These are phyloP conservation scores for Sylvilagus floridanus DNA, from an alignment of 2,797 vertebrate genomes.

Conservation along the genomic window DNA sequence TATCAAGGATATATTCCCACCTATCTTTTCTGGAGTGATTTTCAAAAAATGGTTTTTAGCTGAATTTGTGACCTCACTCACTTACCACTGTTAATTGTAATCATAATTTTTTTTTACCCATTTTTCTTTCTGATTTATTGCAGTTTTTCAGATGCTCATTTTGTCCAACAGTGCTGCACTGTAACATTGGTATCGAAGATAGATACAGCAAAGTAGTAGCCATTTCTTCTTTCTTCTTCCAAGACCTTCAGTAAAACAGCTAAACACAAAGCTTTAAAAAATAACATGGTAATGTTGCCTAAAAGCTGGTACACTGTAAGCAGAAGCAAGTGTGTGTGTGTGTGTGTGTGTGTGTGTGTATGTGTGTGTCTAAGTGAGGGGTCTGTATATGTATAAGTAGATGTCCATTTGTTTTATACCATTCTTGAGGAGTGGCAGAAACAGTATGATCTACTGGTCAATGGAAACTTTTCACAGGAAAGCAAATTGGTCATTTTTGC, in stretches of 20 bases:
- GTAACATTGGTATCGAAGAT: neutral
- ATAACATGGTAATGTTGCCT: neutral
- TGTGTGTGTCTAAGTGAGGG: too few relatives aligned
- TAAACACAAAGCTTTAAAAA: constrained; percentile 15
- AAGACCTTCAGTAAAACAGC: neutral
- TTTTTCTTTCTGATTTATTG: neutral
- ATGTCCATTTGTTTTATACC: neutral
- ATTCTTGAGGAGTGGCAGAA: neutral
- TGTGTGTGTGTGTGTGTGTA: too few relatives aligned
- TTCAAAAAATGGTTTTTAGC: neutral
- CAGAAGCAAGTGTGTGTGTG: neutral
- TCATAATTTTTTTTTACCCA: neutral
- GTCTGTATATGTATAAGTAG: fast-evolving
- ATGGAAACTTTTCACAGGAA: neutral
- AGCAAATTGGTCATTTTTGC: neutral
- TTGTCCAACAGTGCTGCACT: neutral
- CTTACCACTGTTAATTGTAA: neutral
- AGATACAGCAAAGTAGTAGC: neutral
- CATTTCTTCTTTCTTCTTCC: neutral
- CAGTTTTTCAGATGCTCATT: neutral
- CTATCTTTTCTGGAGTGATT: neutral
- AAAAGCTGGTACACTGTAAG: neutral
- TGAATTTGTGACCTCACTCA: neutral
- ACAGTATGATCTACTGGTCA: neutral
- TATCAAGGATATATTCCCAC: neutral